These are phyloP conservation scores for Zoanthus sansibaricus DNA, from an alignment of 92 coral and sea anemone species.

Conservation along the genomic window DNA sequence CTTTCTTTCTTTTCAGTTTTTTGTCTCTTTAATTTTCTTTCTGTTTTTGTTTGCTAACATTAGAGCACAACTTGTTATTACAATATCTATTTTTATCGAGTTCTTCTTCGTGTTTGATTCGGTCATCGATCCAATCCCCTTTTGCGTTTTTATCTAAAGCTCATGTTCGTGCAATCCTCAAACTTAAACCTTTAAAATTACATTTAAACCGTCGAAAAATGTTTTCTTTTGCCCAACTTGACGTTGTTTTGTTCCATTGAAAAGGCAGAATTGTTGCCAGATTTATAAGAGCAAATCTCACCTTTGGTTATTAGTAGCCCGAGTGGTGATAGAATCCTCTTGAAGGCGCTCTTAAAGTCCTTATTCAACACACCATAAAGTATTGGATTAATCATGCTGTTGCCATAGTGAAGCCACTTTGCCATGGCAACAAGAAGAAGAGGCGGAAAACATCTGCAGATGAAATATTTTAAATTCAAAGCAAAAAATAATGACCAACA, in stretches of 20 bases:
- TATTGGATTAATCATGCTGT: slow-evolving; percentile 90
- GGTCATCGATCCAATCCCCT: too few species aligned
- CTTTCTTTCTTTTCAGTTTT: too few species aligned
- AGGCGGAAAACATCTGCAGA: slow-evolving; percentile 67
- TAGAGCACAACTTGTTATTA: too few species aligned
- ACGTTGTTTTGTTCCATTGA: neutral
- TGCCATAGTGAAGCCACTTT: slow-evolving; percentile 98
- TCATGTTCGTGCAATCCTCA: too few species aligned
- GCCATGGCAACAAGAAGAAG: slow-evolving; percentile 82
- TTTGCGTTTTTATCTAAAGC: too few species aligned
- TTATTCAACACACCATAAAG: slow-evolving; percentile 93
- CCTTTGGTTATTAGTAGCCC: neutral
- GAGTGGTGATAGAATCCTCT: slow-evolving; percentile 69
- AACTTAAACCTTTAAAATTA: too few species aligned
- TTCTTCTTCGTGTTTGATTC: too few species aligned
- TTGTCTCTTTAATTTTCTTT: too few species aligned
- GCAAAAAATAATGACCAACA: slow-evolving; percentile 99
- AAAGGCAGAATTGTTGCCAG: neutral
- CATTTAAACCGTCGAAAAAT: too few species aligned
- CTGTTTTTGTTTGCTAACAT: too few species aligned
- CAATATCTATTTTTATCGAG: too few species aligned
- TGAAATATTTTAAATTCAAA: slow-evolving; percentile 75
- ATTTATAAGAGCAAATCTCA: neutral
- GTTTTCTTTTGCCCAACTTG: too few species aligned
- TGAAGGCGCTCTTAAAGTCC: slow-evolving; percentile 86